Evolutionary conservation across 2,797 vertebrate genomes (phyloP).

Genomic region (Halcyon chelicuti): DNA sequence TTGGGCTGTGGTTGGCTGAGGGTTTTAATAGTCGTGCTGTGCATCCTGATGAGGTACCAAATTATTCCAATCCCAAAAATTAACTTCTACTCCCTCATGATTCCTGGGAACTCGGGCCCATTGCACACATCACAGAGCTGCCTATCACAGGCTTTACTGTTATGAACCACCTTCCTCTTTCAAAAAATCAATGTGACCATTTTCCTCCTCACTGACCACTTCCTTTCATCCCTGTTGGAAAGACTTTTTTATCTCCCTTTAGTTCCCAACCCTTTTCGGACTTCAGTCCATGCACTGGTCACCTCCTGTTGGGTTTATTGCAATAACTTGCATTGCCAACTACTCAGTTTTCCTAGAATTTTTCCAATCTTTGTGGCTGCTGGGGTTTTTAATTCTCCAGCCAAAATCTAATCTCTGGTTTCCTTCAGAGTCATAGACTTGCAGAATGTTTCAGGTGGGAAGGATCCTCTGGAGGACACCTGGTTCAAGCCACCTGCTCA

Average conservation of each 20-base stretch:
- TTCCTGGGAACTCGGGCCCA: background rate
- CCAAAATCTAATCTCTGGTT: background rate
- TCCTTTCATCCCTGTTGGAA: background rate
- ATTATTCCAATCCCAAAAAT: background rate
- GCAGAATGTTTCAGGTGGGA: background rate
- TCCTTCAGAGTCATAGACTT: background rate
- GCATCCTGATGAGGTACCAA: background rate
- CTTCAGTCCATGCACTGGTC: background rate
- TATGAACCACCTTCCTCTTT: background rate
- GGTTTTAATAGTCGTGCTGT: background rate
- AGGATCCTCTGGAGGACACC: background rate
- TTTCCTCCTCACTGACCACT: background rate
- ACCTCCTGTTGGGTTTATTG: background rate
- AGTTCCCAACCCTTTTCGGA: background rate
- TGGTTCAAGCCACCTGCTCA: background rate
- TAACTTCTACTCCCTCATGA: background rate
- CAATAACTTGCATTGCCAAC: background rate
- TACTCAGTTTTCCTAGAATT: background rate
- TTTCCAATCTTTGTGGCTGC: background rate
- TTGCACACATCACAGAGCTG: background rate
- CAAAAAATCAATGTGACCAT: background rate
- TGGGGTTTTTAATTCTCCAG: background rate
- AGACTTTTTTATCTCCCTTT: background rate
- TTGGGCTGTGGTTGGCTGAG: background rate
- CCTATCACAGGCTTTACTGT: no score